Base-by-base conservation (phyloP, 1,140 invertebrate species). In the Doryteuthis pealeii region DNA sequence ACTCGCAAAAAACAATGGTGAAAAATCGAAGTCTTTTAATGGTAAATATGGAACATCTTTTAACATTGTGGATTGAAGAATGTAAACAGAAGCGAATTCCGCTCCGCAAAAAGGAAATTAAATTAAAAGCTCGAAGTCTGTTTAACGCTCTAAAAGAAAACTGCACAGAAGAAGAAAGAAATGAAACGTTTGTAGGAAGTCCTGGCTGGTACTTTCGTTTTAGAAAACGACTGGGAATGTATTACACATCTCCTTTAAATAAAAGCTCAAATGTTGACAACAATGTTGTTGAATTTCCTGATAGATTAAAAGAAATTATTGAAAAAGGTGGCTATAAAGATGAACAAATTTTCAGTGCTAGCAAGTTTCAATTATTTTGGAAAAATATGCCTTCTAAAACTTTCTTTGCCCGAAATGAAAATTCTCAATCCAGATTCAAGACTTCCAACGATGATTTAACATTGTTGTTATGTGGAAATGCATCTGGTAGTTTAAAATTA, bases 161-260 rank as follows among this genome's bases (percentile, higher is more conserved):
- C n/a, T n/a, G n/a, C n/a, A n/a, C n/a, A n/a, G n/a, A n/a, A n/a
- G n/a, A n/a, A n/a, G n/a, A n/a, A n/a, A n/a, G n/a, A n/a, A n/a
- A n/a, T n/a, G n/a, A n/a, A n/a, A n/a, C n/a, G n/a, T n/a, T n/a
- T n/a, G n/a, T n/a, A n/a, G n/a, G n/a, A n/a, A n/a, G n/a, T n/a
- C n/a, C n/a, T n/a, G 83, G 87, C 71, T 88, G 85, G 83, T 88
- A 87, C 79, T 74, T 83, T 28, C 78, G 80, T 33, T 89, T 88
- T 77, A 85, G 84, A 78, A 77, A 81, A 28, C 76, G 82, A 71
- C 74, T n/a, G n/a, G n/a, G n/a, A n/a, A n/a, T n/a, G 75, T 75
- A 78, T 78, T 74, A 70, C 87, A 30, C 77, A 87, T 80, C 86
- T 82, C 70, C 79, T 88, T 49, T 78, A 78, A 72, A 71, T 87